A percentile compares a stretch with the other conserved stretches of the same genome.
Conservation (phyloP, 2,797 vertebrate species). For the Toxotes lorentzi region DNA sequence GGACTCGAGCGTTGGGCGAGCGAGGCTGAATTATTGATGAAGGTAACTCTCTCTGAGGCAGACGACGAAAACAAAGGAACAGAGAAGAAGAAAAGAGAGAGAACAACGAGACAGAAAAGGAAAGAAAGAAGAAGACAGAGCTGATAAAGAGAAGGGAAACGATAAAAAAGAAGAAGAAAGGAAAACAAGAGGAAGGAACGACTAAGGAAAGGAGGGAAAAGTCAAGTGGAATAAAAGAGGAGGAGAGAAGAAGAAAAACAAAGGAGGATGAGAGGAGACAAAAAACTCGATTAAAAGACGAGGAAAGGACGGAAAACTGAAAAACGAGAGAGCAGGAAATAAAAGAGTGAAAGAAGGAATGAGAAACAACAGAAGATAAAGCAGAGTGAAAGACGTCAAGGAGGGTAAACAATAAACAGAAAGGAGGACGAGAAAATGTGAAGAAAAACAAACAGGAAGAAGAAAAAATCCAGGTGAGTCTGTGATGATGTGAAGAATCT, state of each 20-base stretch:
- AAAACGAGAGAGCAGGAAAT: background rate
- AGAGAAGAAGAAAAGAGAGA: background rate
- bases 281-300: background rate
- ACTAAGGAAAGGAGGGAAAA: too few species aligned
- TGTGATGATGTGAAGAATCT: background rate
- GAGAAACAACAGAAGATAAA: background rate
- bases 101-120: background rate
- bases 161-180: background rate
- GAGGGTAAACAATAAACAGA: background rate
- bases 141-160: background rate
- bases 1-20: background rate
- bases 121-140: background rate
- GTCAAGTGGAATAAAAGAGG: background rate
- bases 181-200: background rate
- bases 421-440: slow-evolving; percentile 2
- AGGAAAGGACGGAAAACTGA: background rate
- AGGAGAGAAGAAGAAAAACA: background rate
- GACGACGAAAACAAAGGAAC: background rate
- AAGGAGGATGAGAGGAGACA: background rate
- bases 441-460: slow-evolving; percentile 1
- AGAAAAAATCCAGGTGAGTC: slow-evolving; percentile 7
- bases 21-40: slow-evolving; percentile 64
- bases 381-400: background rate
- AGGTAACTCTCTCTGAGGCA: slow-evolving; percentile 25
- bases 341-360: background rate